These are phyloP conservation scores for Clistopyga incitator DNA, from an alignment of 2,888 invertebrate species.

Conservation along the genomic window DNA sequence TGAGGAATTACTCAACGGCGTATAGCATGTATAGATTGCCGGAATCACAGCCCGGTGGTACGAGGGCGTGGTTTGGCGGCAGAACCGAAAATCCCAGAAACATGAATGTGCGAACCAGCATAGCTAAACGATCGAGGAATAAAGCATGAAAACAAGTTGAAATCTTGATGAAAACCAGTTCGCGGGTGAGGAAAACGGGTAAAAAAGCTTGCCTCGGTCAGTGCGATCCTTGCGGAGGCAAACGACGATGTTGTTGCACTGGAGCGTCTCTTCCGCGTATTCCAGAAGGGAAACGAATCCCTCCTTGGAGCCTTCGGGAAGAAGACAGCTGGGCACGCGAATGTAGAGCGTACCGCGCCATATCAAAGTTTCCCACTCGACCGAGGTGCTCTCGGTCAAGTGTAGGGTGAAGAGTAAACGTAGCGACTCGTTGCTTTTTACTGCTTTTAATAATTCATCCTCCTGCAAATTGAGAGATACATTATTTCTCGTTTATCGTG, in stretches of 20 bases:
- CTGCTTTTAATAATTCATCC: slow-evolving; percentile 87
- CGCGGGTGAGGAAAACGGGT: no score
- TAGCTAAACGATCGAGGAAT: slow-evolving; percentile 84
- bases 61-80: slow-evolving; percentile 92
- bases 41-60: slow-evolving; percentile 88
- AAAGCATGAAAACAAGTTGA: neutral
- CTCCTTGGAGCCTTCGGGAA: slow-evolving; percentile 97
- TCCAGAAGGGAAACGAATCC: slow-evolving; percentile 97
- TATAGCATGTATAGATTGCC: slow-evolving; percentile 88
- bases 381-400: slow-evolving; percentile 91
- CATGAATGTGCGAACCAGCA: slow-evolving; percentile 97
- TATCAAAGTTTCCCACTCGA: slow-evolving; percentile 94
- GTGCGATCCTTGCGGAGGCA: slow-evolving; percentile 93
- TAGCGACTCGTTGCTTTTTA: slow-evolving; percentile 89
- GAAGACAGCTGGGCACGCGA: slow-evolving; percentile 93
- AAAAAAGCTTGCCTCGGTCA: slow-evolving; percentile 88
- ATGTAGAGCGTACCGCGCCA: slow-evolving; percentile 93
- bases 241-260: slow-evolving; percentile 91
- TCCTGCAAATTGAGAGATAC: slow-evolving; percentile 80
- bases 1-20: slow-evolving; percentile 84
- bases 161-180: neutral
- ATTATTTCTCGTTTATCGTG: neutral
- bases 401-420: slow-evolving; percentile 91
- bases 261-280: slow-evolving; percentile 97
- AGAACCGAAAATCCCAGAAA: slow-evolving; percentile 97